Percentiles rank a stretch among this genome's conserved stretches.
These are phyloP conservation scores for Hypselothyrea guttata DNA, from an alignment of 2,888 invertebrate species.

Conservation along the genomic window DNA sequence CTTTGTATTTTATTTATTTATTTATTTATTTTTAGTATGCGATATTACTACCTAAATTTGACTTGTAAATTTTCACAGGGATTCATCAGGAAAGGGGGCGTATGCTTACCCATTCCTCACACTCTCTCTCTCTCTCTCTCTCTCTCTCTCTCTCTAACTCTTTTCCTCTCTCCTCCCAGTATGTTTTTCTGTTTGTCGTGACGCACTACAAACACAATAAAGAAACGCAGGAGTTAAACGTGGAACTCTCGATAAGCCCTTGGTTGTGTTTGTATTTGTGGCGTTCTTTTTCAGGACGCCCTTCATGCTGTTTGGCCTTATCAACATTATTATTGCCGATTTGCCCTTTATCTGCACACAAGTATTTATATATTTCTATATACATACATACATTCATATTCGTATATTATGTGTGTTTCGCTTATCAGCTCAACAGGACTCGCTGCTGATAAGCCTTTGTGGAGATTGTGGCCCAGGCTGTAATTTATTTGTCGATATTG, in stretches of 20 bases:
- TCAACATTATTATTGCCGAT: conserved; percentile 40
- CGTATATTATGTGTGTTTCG: background rate
- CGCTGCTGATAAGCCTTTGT: background rate
- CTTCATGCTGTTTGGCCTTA: conserved; percentile 26
- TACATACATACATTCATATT: background rate
- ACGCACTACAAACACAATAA: conserved; percentile 17
- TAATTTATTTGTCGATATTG: no score
- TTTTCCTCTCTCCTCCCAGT: no score
- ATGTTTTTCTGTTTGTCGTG: conserved; percentile 25
- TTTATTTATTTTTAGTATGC: no score
- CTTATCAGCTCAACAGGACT: conserved; percentile 62
- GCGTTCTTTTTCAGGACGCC: conserved; percentile 54
- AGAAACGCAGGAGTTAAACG: conserved; percentile 47
- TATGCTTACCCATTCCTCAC: background rate
- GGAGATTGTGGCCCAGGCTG: background rate
- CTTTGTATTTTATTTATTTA: no score
- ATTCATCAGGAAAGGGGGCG: no score
- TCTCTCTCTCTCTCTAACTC: no score
- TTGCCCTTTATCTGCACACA: conserved; percentile 49
- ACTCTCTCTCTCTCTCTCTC: no score
- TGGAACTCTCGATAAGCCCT: conserved; percentile 32
- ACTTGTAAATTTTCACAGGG: background rate
- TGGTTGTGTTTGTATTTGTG: background rate
- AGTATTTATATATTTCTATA: background rate
- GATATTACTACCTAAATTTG: no score